Percentiles rank a stretch among this genome's conserved stretches.
Conservation (phyloP, 1,140 invertebrate species). For the Drosophila arizonae region DNA sequence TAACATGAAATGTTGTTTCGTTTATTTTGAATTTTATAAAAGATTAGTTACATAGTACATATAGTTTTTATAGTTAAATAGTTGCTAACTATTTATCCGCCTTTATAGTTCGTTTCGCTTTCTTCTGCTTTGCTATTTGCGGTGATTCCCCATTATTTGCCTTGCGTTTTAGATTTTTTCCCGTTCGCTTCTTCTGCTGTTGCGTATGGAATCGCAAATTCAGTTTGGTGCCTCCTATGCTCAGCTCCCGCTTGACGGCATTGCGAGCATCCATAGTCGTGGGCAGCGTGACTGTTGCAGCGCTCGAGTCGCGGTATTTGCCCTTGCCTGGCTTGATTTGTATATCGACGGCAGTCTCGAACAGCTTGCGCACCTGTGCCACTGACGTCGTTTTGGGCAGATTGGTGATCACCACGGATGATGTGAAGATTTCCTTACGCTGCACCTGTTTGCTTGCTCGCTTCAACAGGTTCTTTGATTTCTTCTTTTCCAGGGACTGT, state of each 20-base stretch:
- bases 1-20: background rate
- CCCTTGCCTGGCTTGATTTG: conserved; percentile 69
- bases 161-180: conserved; percentile 44
- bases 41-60: conserved; percentile 13
- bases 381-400: conserved; percentile 64
- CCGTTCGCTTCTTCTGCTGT: conserved; percentile 27
- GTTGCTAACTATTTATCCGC: background rate
- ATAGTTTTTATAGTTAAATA: background rate
- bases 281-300: conserved; percentile 70
- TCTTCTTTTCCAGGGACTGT: conserved; percentile 64
- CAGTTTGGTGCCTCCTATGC: conserved; percentile 57
- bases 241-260: conserved; percentile 59
- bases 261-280: conserved; percentile 68
- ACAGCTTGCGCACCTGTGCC: conserved; percentile 64
- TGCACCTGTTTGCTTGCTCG: conserved; percentile 55
- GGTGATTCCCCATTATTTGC: conserved; percentile 9
- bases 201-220: conserved; percentile 65
- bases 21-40: conserved; percentile 33
- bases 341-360: conserved; percentile 72
- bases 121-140: conserved; percentile 19
- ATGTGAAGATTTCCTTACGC: conserved; percentile 61
- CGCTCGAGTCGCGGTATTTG: conserved; percentile 61
- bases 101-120: background rate
- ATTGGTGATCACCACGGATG: conserved; percentile 71
- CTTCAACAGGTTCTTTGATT: conserved; percentile 59